phyloP scores from a whole-genome alignment of 2,797 vertebrate genomes.

The Eidolon dupreanum region DNA sequence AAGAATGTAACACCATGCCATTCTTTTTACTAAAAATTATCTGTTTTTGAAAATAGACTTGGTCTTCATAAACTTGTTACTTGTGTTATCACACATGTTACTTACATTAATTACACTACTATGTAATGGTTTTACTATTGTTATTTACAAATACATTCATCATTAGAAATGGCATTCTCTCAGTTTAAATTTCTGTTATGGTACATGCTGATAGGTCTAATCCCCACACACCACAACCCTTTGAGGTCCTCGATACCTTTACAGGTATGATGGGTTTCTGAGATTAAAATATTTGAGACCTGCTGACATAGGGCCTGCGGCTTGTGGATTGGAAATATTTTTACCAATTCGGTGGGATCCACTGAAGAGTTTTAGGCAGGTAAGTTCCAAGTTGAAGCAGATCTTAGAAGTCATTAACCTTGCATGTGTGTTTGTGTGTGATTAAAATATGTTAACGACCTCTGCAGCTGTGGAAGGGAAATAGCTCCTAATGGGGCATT shows the following conservation, averaged over 20 bases:
- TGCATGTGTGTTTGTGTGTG: not conserved
- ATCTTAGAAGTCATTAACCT: slow-evolving; percentile 52
- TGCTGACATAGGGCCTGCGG: not conserved
- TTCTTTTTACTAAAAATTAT: not conserved
- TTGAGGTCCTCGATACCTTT: not conserved
- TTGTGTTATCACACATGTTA: not conserved
- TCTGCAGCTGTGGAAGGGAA: not conserved
- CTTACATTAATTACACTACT: not conserved
- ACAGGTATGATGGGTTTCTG: not conserved
- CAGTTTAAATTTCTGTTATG: not conserved
- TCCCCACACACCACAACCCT: not conserved
- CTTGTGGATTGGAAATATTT: not conserved
- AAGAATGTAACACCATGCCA: not conserved
- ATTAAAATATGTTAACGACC: not conserved
- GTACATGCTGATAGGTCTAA: not conserved
- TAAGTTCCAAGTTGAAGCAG: not conserved
- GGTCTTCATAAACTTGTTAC: not conserved
- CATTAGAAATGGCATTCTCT: not conserved
- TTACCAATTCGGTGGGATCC: not conserved
- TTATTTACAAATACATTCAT: slow-evolving; percentile 4
- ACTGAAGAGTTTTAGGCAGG: not conserved
- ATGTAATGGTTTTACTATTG: not conserved
- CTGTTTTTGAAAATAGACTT: slow-evolving; percentile 13
- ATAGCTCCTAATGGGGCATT: not conserved
- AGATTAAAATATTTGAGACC: not conserved